Conservation (phyloP, 2,888 invertebrate genomes). For the Drosophila kambysellisi region DNA sequence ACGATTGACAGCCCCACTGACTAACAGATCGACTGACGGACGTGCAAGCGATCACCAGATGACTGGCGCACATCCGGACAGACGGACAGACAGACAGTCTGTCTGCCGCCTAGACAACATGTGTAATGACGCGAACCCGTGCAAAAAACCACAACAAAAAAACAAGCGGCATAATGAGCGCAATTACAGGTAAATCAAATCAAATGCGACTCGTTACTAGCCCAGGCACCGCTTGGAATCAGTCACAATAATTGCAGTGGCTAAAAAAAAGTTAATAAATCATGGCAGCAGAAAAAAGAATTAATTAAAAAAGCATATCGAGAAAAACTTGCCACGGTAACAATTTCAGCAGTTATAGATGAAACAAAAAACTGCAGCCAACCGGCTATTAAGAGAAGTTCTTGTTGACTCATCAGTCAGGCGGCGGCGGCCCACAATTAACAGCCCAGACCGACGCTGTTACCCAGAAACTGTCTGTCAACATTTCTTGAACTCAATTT, state of each 20-base stretch:
- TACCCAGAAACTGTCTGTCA: constrained; percentile 67
- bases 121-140: constrained; percentile 68
- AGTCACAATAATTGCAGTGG: constrained; percentile 71
- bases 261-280: constrained; percentile 73
- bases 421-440: constrained; percentile 64
- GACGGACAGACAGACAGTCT: constrained; percentile 52
- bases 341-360: constrained; percentile 44
- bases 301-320: constrained; percentile 70
- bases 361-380: constrained; percentile 47
- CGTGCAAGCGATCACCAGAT: constrained; percentile 41
- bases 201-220: constrained; percentile 78
- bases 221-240: constrained; percentile 62
- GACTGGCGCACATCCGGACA: constrained; percentile 27
- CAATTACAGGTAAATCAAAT: constrained; percentile 76
- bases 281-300: constrained; percentile 69
- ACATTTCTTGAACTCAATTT: constrained; percentile 76
- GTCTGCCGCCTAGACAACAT: constrained; percentile 68
- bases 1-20: constrained; percentile 51
- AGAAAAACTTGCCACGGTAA: constrained; percentile 71
- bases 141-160: constrained; percentile 47
- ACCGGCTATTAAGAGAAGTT: constrained; percentile 74
- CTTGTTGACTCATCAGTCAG: constrained; percentile 74
- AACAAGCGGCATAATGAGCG: constrained; percentile 72
- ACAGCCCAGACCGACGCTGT: constrained; percentile 39
- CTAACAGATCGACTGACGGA: constrained; percentile 38